phyloP scores from a whole-genome alignment of 2,113 vertebrate genomes.

The Ciconia maguari region DNA sequence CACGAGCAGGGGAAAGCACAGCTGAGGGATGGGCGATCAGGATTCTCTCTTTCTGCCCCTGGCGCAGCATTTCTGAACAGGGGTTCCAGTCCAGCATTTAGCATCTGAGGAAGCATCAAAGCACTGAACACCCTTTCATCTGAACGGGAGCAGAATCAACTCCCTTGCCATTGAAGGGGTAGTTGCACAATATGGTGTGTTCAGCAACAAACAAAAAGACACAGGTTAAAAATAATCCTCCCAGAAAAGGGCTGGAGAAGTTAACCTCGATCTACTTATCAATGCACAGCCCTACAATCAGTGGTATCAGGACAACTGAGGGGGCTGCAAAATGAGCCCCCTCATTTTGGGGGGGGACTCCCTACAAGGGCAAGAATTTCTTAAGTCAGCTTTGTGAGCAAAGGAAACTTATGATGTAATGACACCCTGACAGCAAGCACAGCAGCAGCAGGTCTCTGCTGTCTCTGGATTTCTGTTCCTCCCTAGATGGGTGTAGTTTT shows the following conservation, averaged over 20 bases:
- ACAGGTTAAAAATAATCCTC: constrained; percentile 1
- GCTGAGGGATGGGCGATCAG: not conserved
- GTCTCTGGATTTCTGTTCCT: not conserved
- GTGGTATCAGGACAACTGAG: not conserved
- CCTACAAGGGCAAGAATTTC: not conserved
- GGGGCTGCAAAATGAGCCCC: not conserved
- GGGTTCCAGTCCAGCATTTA: not conserved
- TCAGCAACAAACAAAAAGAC: not conserved
- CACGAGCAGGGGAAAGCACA: not conserved
- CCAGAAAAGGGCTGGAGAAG: not conserved
- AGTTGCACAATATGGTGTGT: not conserved
- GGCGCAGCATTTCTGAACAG: not conserved
- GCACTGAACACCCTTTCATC: not conserved
- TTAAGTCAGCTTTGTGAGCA: not conserved
- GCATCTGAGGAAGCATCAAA: not conserved
- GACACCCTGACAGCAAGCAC: not conserved
- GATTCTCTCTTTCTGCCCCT: not conserved
- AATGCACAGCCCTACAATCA: not conserved
- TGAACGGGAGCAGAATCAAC: not conserved
- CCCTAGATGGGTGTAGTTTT: not conserved
- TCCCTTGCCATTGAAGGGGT: not conserved
- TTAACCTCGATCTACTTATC: not conserved
- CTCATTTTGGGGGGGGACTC: no score
- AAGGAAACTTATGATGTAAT: not conserved
- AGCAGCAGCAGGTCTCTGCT: not conserved